Evolutionary conservation across 2,797 vertebrate species (phyloP).

Genomic region (Spinus olivaceus): DNA sequence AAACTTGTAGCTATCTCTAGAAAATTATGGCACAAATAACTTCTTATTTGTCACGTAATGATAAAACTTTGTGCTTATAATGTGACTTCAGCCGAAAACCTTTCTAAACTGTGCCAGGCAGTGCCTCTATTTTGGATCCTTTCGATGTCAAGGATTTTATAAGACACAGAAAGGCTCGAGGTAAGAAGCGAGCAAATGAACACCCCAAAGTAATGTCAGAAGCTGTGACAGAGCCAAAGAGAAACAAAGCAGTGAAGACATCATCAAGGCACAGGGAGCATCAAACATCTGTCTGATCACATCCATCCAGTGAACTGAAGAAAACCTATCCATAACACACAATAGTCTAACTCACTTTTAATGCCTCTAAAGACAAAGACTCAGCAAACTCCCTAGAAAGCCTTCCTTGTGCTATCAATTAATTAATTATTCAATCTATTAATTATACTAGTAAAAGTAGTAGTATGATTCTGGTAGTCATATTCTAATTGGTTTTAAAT

Average conservation of each 20-base stretch:
- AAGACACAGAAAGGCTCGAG: neutral
- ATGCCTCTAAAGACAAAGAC: neutral
- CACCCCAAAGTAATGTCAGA: neutral
- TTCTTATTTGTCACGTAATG: conserved; percentile 2
- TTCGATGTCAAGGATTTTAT: neutral
- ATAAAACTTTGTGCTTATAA: conserved; percentile 20
- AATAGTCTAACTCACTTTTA: neutral
- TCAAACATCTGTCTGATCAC: neutral
- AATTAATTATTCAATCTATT: conserved; percentile 1
- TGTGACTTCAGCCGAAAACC: neutral
- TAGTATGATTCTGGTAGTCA: neutral
- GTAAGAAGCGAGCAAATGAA: neutral
- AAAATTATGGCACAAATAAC: conserved; percentile 14
- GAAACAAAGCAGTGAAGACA: neutral
- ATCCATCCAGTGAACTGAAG: neutral
- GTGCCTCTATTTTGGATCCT: neutral
- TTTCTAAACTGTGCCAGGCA: neutral
- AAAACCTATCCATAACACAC: neutral
- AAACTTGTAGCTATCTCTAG: conserved; percentile 8
- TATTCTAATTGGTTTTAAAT: neutral
- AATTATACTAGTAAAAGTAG: neutral
- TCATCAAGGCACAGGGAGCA: neutral
- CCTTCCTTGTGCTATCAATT: neutral
- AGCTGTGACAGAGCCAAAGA: neutral
- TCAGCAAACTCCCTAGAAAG: neutral